Evolutionary conservation across 2,888 invertebrate species (phyloP).

Genomic region (Timandra comae): DNA sequence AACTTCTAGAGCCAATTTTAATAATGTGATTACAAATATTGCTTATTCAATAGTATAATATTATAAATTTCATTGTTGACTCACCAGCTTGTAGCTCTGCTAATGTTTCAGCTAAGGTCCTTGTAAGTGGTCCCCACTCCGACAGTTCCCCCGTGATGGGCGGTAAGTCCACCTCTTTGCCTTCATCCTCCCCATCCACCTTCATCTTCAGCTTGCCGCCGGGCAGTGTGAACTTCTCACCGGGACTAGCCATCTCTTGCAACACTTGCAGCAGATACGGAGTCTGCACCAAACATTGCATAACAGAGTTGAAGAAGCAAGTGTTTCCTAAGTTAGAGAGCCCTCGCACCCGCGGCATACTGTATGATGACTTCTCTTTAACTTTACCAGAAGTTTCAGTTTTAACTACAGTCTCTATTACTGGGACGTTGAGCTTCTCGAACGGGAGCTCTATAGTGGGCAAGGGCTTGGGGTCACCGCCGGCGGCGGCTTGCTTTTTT

Average conservation of each 20-base stretch:
- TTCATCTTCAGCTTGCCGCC: conserved; percentile 81
- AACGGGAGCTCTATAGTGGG: conserved; percentile 55
- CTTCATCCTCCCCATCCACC: conserved; percentile 45
- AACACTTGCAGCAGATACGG: conserved; percentile 84
- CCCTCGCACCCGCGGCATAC: conserved; percentile 82
- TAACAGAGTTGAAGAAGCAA: conserved; percentile 97
- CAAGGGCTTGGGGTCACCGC: conserved; percentile 41
- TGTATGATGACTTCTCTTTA: conserved; percentile 52
- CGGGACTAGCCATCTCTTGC: conserved; percentile 81
- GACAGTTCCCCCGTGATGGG: conserved; percentile 81
- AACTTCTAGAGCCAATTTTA: too few relatives aligned
- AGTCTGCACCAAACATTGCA: conserved; percentile 94
- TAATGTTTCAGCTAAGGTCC: conserved; percentile 81
- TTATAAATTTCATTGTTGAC: too few relatives aligned
- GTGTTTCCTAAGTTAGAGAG: conserved; percentile 95
- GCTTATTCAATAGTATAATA: too few relatives aligned
- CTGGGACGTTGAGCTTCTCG: conserved; percentile 41
- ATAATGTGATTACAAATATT: too few relatives aligned
- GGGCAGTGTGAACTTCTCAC: conserved; percentile 83
- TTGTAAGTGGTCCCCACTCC: conserved; percentile 82
- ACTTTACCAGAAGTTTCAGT: conserved; percentile 37
- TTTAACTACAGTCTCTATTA: conserved; percentile 38
- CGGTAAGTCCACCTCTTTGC: conserved; percentile 76
- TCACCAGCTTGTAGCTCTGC: conserved; percentile 80
- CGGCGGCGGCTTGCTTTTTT: conserved; percentile 71